Evolutionary conservation across 1,140 invertebrate species (phyloP), one percentile per base, ranked within the genome.

Genomic region (Ooceraea biroi): DNA sequence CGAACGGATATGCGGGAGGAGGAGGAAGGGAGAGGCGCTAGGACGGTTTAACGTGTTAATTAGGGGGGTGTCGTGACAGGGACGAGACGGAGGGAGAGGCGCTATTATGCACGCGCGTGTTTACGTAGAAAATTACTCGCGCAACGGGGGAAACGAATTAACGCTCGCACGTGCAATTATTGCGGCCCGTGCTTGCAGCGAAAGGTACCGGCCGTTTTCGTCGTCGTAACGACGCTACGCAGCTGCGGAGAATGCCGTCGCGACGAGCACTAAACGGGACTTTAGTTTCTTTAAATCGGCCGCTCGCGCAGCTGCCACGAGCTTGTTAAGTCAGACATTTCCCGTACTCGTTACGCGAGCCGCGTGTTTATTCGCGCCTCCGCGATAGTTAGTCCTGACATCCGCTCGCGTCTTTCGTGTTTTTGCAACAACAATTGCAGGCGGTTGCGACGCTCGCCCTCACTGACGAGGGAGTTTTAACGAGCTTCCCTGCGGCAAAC

Each of bases 71-170:
- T 27, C 55, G 57, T n/a, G 19, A 22, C 36, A 36, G 19, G 14
- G 30, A 14, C 14, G n/a, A 12, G 63, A 1, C n/a, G 14, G 19
- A 5, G 41, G 3, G 36, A 46, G 76, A 27, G 22, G 8, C 44
- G 65, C 44, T 25, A 73, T 85, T 82, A 73, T 82, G 83, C 68
- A 73, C 65, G 60, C 68, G 50, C 60, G 77, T 65, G 73, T 85
- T 85, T 82, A 66, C 69, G 46, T 84, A 68, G 83, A 68, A 69
- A 84, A 80, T 84, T 84, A 84, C 78, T 84, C 73, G 82, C 41
- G 83, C 76, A 44, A 61, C 25, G 19, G 48, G 41, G 55, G 48
- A 63, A 57, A 66, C 60, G 63, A 84, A 80, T 84, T 80, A 84
- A 80, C 63, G 69, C 68, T 36, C 48, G 61, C 65, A 7, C 82